phyloP scores from a whole-genome alignment of 1,140 invertebrate genomes.

The Dendrolimus punctatus region DNA sequence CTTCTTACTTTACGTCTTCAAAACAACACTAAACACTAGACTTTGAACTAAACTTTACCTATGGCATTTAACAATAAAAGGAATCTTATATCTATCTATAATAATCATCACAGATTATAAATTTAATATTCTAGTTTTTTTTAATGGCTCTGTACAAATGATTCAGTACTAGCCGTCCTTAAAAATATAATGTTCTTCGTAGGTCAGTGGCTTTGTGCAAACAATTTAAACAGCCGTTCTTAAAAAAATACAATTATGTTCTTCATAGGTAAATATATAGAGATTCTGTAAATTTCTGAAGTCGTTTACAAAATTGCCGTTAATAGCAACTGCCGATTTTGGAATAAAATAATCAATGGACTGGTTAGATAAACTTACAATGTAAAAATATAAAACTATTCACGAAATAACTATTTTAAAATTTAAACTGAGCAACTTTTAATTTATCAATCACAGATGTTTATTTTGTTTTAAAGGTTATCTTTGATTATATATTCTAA shows the following conservation, averaged over 20 bases:
- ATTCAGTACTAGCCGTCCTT: no score
- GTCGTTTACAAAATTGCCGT: no score
- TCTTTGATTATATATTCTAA: background rate
- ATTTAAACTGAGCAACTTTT: constrained; percentile 60
- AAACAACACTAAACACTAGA: constrained; percentile 2
- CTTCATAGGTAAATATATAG: no score
- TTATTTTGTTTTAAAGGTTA: constrained; percentile 2
- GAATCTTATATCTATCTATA: constrained; percentile 24
- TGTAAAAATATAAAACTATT: constrained; percentile 6
- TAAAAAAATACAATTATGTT: no score
- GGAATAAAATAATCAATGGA: background rate
- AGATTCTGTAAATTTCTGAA: no score
- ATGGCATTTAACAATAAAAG: constrained; percentile 18
- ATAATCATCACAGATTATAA: constrained; percentile 36
- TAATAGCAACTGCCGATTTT: background rate
- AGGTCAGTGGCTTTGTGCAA: constrained; percentile 7
- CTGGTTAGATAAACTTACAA: background rate
- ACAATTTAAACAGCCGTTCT: background rate
- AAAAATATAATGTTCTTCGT: no score
- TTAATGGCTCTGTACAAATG: no score
- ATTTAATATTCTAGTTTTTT: constrained; percentile 5
- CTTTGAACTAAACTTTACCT: constrained; percentile 11
- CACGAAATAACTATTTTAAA: constrained; percentile 43
- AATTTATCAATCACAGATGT: constrained; percentile 53
- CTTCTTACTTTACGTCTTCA: background rate